A percentile compares a stretch with the other conserved stretches of the same genome.
Evolutionary conservation across 1,140 invertebrate genomes (phyloP).

Genomic region (Panagrolaimus sp.): DNA sequence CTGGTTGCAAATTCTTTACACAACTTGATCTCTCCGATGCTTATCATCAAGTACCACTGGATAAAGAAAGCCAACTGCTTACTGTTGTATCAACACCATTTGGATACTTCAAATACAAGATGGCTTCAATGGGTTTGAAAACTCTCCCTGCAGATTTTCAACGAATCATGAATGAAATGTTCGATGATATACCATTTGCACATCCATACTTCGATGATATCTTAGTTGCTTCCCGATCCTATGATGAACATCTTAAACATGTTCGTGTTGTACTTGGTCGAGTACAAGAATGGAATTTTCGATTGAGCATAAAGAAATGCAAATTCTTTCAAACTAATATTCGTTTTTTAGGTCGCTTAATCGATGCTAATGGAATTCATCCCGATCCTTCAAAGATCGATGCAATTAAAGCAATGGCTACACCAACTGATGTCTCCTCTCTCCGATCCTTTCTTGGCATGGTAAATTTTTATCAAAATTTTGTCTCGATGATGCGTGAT

Average conservation of each 20-base stretch:
- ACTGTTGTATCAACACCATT: background rate
- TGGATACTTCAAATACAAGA: background rate
- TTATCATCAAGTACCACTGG: background rate
- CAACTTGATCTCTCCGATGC: background rate
- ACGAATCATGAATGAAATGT: slow-evolving; percentile 32
- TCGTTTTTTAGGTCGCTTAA: slow-evolving; percentile 1
- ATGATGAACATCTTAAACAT: background rate
- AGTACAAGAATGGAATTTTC: slow-evolving; percentile 33
- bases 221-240: slow-evolving; percentile 12
- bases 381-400: slow-evolving; percentile 9
- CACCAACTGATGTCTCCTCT: slow-evolving; percentile 14
- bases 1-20: slow-evolving; percentile 25
- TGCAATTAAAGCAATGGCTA: background rate
- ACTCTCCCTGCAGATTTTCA: slow-evolving; percentile 33
- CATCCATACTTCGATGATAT: slow-evolving; percentile 31
- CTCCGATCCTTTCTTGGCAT: slow-evolving; percentile 19
- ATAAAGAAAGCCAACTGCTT: background rate
- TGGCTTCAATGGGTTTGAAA: slow-evolving; percentile 33
- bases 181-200: background rate
- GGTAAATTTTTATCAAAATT: slow-evolving; percentile 31
- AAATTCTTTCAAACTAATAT: slow-evolving; percentile 1
- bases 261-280: background rate
- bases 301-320: slow-evolving; percentile 14
- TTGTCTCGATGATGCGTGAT: slow-evolving; percentile 23
- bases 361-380: background rate